Evolutionary conservation across 1,140 invertebrate genomes (phyloP).

Genomic region (Augochlora pura): DNA sequence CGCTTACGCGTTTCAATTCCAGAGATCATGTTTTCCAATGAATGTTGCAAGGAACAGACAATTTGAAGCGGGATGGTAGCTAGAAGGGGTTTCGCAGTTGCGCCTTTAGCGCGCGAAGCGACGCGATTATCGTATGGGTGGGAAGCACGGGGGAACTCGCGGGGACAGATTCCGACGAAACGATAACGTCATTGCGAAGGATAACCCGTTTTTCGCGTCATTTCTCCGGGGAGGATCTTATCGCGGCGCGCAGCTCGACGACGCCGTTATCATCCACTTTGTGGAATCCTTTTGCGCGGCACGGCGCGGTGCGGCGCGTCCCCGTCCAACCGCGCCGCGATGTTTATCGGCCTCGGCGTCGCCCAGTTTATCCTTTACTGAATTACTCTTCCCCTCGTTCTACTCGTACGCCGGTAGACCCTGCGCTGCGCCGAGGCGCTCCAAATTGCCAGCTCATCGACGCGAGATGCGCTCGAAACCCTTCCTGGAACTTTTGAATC

Average conservation of each 20-base stretch:
- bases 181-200: slow-evolving; percentile 1
- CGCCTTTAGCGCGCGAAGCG: no score
- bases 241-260: slow-evolving; percentile 6
- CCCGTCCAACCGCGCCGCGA: neutral
- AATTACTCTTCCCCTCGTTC: neutral
- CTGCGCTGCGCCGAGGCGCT: neutral
- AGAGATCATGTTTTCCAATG: no score
- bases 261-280: neutral
- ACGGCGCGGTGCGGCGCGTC: no score
- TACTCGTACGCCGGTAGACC: no score
- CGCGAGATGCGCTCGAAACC: neutral
- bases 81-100: no score
- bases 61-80: no score
- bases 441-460: neutral
- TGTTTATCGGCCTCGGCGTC: neutral
- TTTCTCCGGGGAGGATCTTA: slow-evolving; percentile 19
- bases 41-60: no score
- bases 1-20: no score
- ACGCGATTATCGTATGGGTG: neutral
- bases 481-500: slow-evolving; percentile 10
- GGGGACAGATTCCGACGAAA: neutral
- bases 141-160: neutral
- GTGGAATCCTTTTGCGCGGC: slow-evolving; percentile 1
- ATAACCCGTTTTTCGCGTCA: slow-evolving; percentile 25
- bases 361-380: neutral